phyloP scores from a whole-genome alignment of 2,888 invertebrate species.

The Drosophila buzzatii region DNA sequence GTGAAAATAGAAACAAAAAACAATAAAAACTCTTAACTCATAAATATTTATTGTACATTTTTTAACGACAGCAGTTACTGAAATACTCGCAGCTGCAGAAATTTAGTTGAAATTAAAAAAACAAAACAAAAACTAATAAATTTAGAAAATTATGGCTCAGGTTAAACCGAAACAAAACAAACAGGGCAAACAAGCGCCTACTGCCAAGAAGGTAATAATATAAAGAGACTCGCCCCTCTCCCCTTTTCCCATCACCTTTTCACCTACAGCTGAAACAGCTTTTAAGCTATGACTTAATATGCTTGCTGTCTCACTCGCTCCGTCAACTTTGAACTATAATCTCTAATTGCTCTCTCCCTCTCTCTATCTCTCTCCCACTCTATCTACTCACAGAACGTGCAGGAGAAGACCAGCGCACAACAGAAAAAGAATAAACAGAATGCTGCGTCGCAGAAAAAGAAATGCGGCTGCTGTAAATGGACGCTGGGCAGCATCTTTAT shows the following conservation, averaged over 20 bases:
- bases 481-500: constrained; percentile 88
- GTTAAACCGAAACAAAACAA: constrained; percentile 84
- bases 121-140: constrained; percentile 24
- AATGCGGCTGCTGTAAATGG: constrained; percentile 88
- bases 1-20: too few species aligned
- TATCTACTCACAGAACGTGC: constrained; percentile 57
- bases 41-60: constrained; percentile 18
- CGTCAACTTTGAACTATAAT: not conserved
- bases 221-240: not conserved
- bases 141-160: constrained; percentile 83
- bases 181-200: constrained; percentile 82
- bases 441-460: constrained; percentile 71
- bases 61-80: constrained; percentile 34
- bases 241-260: too few species aligned
- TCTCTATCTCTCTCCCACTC: not conserved
- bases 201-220: constrained; percentile 83
- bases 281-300: constrained; percentile 13
- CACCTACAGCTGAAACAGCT: not conserved
- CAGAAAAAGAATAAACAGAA: constrained; percentile 82
- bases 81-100: constrained; percentile 50
- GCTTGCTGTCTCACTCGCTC: constrained; percentile 7
- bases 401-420: constrained; percentile 82
- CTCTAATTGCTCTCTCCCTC: constrained; percentile 2
- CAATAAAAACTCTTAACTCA: not conserved
- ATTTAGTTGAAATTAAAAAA: constrained; percentile 68